Percentiles rank a stretch among this genome's conserved stretches.
These are phyloP conservation scores for Drosophila tanythrix DNA, from an alignment of 2,888 invertebrate genomes.

Conservation along the genomic window DNA sequence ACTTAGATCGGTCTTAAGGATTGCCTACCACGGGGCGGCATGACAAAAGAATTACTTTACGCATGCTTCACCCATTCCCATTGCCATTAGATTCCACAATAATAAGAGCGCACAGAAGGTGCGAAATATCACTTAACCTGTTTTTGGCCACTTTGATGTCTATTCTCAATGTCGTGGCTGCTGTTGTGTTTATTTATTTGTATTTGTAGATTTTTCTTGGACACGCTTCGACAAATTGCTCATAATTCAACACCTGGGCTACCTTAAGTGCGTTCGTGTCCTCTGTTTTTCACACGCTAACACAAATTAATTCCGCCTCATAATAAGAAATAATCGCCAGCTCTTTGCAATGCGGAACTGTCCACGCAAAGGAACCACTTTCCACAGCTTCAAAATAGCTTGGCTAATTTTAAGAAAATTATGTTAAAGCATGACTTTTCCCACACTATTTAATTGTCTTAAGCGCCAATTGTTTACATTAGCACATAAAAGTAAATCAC, in stretches of 20 bases:
- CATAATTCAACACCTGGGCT: conserved; percentile 46
- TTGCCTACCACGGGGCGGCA: conserved; percentile 37
- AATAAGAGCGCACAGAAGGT: conserved; percentile 48
- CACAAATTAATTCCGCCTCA: conserved; percentile 47
- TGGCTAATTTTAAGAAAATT: conserved; percentile 46
- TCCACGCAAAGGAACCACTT: conserved; percentile 22
- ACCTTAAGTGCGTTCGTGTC: conserved; percentile 56
- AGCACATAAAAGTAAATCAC: neutral
- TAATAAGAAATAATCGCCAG: conserved; percentile 56
- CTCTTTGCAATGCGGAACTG: conserved; percentile 53
- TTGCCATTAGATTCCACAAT: conserved; percentile 43
- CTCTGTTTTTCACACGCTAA: conserved; percentile 57
- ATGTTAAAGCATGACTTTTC: conserved; percentile 24
- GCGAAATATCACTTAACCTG: conserved; percentile 44
- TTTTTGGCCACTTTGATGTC: conserved; percentile 25
- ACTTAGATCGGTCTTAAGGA: conserved; percentile 19
- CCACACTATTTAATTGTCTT: conserved; percentile 26
- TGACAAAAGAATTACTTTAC: conserved; percentile 49
- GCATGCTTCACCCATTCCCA: conserved; percentile 39
- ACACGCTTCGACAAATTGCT: conserved; percentile 55
- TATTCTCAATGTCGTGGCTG: conserved; percentile 41
- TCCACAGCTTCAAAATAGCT: conserved; percentile 19
- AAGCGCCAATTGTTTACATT: neutral
- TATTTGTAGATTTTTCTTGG: conserved; percentile 18
- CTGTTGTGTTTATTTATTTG: neutral